Evolutionary conservation across 2,888 invertebrate species (phyloP), one percentile per base, ranked within the genome.

Genomic region (Drosophila niveifrons): DNA sequence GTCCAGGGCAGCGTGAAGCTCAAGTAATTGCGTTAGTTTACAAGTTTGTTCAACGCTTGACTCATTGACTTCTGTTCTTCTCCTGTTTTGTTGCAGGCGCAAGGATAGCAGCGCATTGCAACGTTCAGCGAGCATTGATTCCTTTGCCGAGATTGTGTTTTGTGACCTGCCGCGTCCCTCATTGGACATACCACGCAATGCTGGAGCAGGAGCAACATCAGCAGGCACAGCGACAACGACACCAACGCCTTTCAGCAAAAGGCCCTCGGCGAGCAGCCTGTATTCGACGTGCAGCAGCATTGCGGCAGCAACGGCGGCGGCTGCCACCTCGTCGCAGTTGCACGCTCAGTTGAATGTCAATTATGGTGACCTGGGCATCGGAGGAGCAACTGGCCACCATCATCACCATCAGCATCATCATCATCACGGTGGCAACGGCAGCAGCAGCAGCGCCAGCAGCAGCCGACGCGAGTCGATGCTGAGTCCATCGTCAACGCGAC

Each of bases 121-220:
- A 4, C 94, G 96, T 3, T 96, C 96, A 66, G 95, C 96, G 73
- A 96, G 96, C 92, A 96, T 96, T 90, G 96, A 96, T 93, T 95
- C 95, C 0, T 94, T 96, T 92, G 96, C 96, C 58, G 96, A 96
- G 89, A 94, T 95, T 1, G 95, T 95, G 8, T 95, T 95, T 93
- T 94, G 94, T 72, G 93, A 94, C 75, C 87, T 92, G 68, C 92
- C 91, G 15, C 91, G 89, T 71, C 92, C 91, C 83, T 92, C 92
- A 46, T 80, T 92, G 55, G 92, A 93, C 57, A 92, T 91, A 70
- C 88, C 88, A 9, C 77, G 88, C 61, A 88, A 91, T 56, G 72
- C 75, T 13, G 76, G 83, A 1, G 43, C 75, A 13, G 76, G 83
- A 1, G 43, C 88, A 9, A n/a, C 31, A 0, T 29, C 57, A 9